Evolutionary conservation across 2,113 vertebrate species (phyloP).

Genomic region (Sceloporus tristichus): DNA sequence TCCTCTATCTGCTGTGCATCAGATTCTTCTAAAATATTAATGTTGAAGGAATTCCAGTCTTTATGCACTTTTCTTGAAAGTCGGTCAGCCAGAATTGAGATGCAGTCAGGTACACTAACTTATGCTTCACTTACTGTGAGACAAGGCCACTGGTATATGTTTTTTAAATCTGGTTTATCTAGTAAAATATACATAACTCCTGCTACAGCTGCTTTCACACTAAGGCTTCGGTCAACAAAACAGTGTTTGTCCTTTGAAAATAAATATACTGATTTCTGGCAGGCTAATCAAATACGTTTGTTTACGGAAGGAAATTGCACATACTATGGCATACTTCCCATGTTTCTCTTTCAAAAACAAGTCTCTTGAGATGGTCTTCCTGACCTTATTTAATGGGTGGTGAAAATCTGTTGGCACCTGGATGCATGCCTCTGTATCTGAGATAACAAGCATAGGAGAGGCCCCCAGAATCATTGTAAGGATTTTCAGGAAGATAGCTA

Average conservation of each 20-base stretch:
- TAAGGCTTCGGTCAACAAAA: background rate
- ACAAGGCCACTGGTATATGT: background rate
- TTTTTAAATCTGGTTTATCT: background rate
- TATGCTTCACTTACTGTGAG: background rate
- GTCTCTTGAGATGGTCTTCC: background rate
- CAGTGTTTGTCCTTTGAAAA: background rate
- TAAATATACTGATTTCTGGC: background rate
- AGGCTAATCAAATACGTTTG: background rate
- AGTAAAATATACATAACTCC: background rate
- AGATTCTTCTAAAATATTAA: constrained; percentile 22
- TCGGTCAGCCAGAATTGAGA: background rate
- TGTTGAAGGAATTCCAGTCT: constrained; percentile 10
- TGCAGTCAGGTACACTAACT: background rate
- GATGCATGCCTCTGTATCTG: background rate
- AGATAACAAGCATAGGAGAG: background rate
- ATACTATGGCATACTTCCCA: no score
- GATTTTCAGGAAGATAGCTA: no score
- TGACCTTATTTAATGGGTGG: background rate
- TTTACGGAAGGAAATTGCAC: background rate
- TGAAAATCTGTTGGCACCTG: background rate
- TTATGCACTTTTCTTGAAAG: background rate
- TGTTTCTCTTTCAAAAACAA: background rate
- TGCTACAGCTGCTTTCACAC: background rate
- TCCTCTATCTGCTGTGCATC: constrained; percentile 6
- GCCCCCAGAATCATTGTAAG: background rate